Evolutionary conservation across 2,888 invertebrate genomes (phyloP).

Genomic region (Timema podura): DNA sequence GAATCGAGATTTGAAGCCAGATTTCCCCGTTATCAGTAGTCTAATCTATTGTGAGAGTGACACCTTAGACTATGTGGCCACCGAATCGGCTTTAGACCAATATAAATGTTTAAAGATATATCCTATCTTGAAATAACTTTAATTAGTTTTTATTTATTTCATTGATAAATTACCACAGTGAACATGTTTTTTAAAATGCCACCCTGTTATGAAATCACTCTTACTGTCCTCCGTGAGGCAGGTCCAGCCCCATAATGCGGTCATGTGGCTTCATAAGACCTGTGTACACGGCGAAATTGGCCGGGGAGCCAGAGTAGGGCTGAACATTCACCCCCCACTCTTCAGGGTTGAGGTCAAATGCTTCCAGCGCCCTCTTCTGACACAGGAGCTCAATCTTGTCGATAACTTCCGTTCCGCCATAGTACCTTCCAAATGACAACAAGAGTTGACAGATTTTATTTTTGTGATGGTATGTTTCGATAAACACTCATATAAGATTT

Average conservation of each 20-base stretch:
- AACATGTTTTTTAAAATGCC: not conserved
- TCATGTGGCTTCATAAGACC: slow-evolving; percentile 52
- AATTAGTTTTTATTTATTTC: no score
- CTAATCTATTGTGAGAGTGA: no score
- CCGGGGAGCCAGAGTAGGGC: slow-evolving; percentile 55
- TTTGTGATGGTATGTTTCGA: no score
- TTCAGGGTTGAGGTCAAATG: slow-evolving; percentile 48
- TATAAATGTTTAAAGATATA: no score
- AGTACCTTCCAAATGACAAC: slow-evolving; percentile 46
- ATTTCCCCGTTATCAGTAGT: no score
- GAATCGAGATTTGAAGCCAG: no score
- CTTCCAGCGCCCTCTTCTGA: slow-evolving; percentile 51
- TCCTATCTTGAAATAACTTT: no score
- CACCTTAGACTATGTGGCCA: no score
- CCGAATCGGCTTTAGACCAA: no score
- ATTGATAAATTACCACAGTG: no score
- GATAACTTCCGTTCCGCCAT: slow-evolving; percentile 56
- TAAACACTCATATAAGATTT: no score
- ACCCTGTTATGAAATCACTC: slow-evolving; percentile 31
- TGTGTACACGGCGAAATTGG: slow-evolving; percentile 58
- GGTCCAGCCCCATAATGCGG: slow-evolving; percentile 56
- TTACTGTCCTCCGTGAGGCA: slow-evolving; percentile 56
- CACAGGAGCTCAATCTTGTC: slow-evolving; percentile 55
- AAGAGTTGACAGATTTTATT: not conserved
- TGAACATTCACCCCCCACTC: slow-evolving; percentile 60